A percentile compares a stretch with the other conserved stretches of the same genome.
Evolutionary conservation across 2,797 vertebrate genomes (phyloP).

Genomic region (Pelodytes ibericus): DNA sequence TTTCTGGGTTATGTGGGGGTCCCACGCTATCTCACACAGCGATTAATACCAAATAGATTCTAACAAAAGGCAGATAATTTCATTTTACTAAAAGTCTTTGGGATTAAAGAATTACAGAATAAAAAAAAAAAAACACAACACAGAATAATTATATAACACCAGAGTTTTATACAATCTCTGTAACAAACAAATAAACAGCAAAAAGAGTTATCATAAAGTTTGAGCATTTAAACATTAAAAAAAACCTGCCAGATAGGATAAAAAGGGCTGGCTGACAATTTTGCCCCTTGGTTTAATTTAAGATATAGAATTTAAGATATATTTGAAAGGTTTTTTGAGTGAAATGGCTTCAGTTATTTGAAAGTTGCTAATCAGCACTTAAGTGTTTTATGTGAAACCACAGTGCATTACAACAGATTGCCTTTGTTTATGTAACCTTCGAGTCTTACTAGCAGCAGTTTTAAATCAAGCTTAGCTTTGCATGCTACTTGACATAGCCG

Average conservation of each 20-base stretch:
- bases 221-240: constrained; percentile 31
- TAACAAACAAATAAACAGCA: constrained; percentile 24
- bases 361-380: constrained; percentile 45
- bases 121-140: too few relatives aligned
- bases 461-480: constrained; percentile 49
- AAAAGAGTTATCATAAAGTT: constrained; percentile 16
- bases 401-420: constrained; percentile 33
- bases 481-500: constrained; percentile 23
- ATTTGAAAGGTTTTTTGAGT: constrained; percentile 42
- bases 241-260: constrained; percentile 35
- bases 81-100: too few relatives aligned
- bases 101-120: too few relatives aligned
- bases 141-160: too few relatives aligned
- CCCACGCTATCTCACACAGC: too few relatives aligned
- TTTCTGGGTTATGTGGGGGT: too few relatives aligned
- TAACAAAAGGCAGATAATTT: too few relatives aligned
- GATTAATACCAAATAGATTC: too few relatives aligned
- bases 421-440: constrained; percentile 43
- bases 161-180: neutral
- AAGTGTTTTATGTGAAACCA: constrained; percentile 44
- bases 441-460: constrained; percentile 43
- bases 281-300: constrained; percentile 51
- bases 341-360: constrained; percentile 44
- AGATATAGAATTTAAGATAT: constrained; percentile 54
- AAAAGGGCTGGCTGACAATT: constrained; percentile 23